phyloP scores from a whole-genome alignment of 2,888 invertebrate genomes.

The Pelosia muscerda region DNA sequence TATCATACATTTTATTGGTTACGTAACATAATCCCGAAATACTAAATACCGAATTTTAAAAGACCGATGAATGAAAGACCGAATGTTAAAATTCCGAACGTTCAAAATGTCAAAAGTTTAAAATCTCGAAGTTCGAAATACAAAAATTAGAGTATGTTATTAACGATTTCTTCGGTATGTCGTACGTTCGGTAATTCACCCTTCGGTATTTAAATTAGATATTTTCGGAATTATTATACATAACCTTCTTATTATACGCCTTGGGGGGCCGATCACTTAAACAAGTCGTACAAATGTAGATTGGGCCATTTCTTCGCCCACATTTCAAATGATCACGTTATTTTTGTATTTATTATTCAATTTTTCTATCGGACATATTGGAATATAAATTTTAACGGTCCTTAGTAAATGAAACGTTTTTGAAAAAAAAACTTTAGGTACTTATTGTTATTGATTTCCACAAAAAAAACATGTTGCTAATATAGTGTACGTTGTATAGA shows the following conservation, averaged over 20 bases:
- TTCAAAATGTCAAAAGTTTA: too few relatives aligned
- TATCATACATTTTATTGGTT: slow-evolving; percentile 43
- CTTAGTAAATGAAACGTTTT: slow-evolving; percentile 52
- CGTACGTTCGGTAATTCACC: too few relatives aligned
- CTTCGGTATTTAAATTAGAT: too few relatives aligned
- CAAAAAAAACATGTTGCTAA: slow-evolving; percentile 63
- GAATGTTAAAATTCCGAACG: too few relatives aligned
- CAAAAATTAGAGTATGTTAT: too few relatives aligned
- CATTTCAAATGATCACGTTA: slow-evolving; percentile 43
- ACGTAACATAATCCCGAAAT: too few relatives aligned
- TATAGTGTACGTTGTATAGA: slow-evolving; percentile 75
- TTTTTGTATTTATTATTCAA: slow-evolving; percentile 61
- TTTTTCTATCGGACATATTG: slow-evolving; percentile 61
- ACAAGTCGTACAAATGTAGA: slow-evolving; percentile 43
- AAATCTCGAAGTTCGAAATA: too few relatives aligned
- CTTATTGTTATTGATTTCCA: slow-evolving; percentile 79
- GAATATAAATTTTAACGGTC: slow-evolving; percentile 61
- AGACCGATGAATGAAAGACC: too few relatives aligned
- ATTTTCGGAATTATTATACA: too few relatives aligned
- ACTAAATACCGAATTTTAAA: too few relatives aligned
- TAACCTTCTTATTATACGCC: slow-evolving; percentile 42
- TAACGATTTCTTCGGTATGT: too few relatives aligned
- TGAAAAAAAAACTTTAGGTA: slow-evolving; percentile 70
- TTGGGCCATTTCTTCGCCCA: slow-evolving; percentile 38
- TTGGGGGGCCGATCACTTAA: slow-evolving; percentile 48